These are phyloP conservation scores for Sphenopsis melanotis DNA, from an alignment of 2,797 vertebrate genomes.

Conservation along the genomic window DNA sequence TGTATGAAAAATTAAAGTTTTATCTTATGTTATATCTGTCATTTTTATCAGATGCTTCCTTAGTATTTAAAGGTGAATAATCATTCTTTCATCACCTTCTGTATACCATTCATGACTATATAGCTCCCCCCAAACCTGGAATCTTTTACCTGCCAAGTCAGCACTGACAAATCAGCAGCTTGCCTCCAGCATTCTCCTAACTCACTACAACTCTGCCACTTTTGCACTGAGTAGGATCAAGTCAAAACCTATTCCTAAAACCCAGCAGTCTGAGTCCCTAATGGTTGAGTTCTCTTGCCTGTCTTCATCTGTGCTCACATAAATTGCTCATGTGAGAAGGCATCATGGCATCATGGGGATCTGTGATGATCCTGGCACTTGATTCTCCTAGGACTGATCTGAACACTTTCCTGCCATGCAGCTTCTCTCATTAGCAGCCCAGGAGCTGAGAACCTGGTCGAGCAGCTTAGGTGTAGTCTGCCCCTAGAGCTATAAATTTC, in stretches of 20 bases:
- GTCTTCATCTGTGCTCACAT: not conserved
- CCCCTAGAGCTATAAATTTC: not conserved
- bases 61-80: not conserved
- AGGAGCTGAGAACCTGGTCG: not conserved
- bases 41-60: not conserved
- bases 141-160: not conserved
- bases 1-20: not conserved
- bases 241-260: not conserved
- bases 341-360: not conserved
- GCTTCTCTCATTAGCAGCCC: not conserved
- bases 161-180: not conserved
- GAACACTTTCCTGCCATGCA: not conserved
- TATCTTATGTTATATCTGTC: not conserved
- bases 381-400: not conserved
- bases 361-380: not conserved
- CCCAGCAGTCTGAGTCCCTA: not conserved
- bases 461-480: not conserved
- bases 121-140: rapidly evolving
- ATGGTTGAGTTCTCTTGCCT: not conserved
- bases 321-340: not conserved
- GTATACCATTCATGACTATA: not conserved
- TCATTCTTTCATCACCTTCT: not conserved
- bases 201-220: rapidly evolving
- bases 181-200: not conserved
- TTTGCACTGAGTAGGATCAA: not conserved